Base-by-base conservation (phyloP, 2,797 vertebrate genomes). In the Xyrichtys novacula region DNA sequence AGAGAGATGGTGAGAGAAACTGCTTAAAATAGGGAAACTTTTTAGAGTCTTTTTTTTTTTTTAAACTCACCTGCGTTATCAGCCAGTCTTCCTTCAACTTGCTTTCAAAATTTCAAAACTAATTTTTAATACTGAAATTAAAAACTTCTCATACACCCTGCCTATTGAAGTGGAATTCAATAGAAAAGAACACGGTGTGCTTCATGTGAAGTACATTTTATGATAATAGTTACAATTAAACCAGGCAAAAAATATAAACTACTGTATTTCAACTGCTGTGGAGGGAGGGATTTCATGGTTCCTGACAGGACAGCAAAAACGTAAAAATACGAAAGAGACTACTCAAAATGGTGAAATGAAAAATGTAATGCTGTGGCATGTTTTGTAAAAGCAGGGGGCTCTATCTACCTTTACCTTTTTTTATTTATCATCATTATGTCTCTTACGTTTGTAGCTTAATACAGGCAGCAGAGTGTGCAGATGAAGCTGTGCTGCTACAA, bases 1-100 rank as follows among this genome's bases (percentile, higher is more conserved):
- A 73, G 79, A 69, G 46, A 62, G 46, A 65, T 7, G 29, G 54
- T 47, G 52, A 26, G 64, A 62, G 56, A 60, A 54, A 59, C 52
- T 32, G 52, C 58, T 25, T 2, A 15, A 46, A 46, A 44, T 44
- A 44, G 43, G 20, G 19, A 44, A 46, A 25, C 66, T 83, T 71
- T 76, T 32, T 83, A 66, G 56, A 71, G 68, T 73, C 44, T 29
- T 29, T 53, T 76, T 40, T 29, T 29, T 53, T 76, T 40, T 80
- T 75, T 67, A 84, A 84, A 80, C 53, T 44, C 63, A 75, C 44
- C 22, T 50, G 39, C 23, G 38, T 72, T 76, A 76, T 71, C 63
- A 69, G 44, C 22, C 56, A 54, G 42, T 28, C 26, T 72, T 50
- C 25, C 22, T 31, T 60, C 60, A 40, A 38, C 32, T 74, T 40